Conservation (phyloP, 2,113 vertebrate genomes). For the Hippolais icterina region DNA sequence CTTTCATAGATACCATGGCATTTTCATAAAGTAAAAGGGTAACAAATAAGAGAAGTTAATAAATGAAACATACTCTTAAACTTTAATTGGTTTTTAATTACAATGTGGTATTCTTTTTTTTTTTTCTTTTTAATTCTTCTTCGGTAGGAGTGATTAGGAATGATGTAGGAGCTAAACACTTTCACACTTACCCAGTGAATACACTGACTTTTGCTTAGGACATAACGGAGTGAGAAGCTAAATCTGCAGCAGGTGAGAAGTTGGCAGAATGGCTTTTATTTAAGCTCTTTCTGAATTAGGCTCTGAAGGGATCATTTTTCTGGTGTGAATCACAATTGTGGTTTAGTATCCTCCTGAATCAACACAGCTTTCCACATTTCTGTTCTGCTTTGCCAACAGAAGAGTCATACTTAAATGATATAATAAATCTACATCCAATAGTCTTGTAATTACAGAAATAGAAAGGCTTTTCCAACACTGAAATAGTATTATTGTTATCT, state of each 20-base stretch:
- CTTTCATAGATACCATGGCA: fast-evolving
- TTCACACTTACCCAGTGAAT: fast-evolving
- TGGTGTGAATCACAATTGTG: neutral
- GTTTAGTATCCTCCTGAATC: neutral
- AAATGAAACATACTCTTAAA: neutral
- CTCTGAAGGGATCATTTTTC: neutral
- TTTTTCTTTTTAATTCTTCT: neutral
- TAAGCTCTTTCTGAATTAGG: neutral
- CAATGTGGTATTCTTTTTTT: fast-evolving
- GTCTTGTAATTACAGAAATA: neutral
- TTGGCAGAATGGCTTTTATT: neutral
- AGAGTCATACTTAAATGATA: neutral
- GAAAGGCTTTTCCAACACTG: neutral
- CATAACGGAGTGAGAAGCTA: fast-evolving
- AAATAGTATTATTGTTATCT: neutral
- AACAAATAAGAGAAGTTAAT: neutral
- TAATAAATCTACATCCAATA: neutral
- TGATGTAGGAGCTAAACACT: neutral
- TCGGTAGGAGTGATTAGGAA: neutral
- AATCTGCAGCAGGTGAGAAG: neutral
- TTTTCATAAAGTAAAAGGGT: neutral
- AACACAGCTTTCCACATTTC: neutral
- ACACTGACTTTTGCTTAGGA: neutral
- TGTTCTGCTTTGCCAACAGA: neutral
- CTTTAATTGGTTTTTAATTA: neutral